Base-by-base conservation (phyloP, 2,888 invertebrate genomes). In the Chloroclysta siterata region DNA sequence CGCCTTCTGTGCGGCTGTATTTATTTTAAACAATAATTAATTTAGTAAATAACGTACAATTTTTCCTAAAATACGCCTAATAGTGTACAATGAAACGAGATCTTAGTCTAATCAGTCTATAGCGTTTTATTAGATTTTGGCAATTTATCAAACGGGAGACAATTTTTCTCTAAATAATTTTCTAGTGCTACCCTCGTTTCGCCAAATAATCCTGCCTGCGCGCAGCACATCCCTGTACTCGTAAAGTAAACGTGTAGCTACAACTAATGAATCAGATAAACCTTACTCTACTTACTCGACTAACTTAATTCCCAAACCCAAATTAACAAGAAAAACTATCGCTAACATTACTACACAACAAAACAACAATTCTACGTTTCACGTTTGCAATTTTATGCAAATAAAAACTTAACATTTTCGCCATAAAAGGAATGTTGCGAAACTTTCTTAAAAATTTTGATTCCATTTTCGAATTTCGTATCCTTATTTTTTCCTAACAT, bases 101-200 rank as follows among this genome's bases (percentile, higher is more conserved):
- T 79, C 93, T 93, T 93, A 93, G 83, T 89, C 93, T 92, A 93
- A 88, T 93, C 93, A 93, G 93, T 93, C 93, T 93, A 93, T 92
- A 92, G 91, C 90, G 93, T 87, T 90, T 48, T 90, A 90, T 92
- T 89, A 91, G 75, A 85, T 89, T 91, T 92, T 90, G 89, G 88
- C 88, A 88, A 78, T 79, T 81, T 81, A 81, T 80, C 78, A 77
- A 77, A 80, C 74, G 76, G 77, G 76, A 82, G 78, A 80, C 76
- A 80, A 82, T 74, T 76, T 77, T 80, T 83, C 70, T 76, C 81
- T 83, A 81, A 87, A 85, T 85, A 88, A 88, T 87, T 87, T 85
- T 83, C 79, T 80, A 82, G 80, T 79, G 80, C 82, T 83, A 79
- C 77, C 74, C 72, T 72, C 75, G 71, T 74, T 68, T 80, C 82